Percentiles rank a stretch among this genome's conserved stretches.
Conservation (phyloP, 2,113 vertebrate species). For the Gymnocephalus cernua region DNA sequence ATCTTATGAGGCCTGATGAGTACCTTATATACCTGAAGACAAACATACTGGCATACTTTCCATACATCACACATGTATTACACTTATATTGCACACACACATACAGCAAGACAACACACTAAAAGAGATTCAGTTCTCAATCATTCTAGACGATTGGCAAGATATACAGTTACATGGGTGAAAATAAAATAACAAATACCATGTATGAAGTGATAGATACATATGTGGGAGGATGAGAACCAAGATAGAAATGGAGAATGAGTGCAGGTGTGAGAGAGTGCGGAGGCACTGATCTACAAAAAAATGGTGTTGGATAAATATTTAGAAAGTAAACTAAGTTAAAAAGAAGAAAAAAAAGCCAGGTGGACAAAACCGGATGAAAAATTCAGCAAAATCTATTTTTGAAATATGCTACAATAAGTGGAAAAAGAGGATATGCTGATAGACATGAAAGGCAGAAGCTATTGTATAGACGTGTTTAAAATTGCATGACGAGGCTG, state of each 20-base stretch:
- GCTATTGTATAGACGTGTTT: conserved; percentile 75
- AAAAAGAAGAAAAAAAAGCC: conserved; percentile 13
- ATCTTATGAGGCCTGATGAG: background rate
- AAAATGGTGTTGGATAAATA: conserved; percentile 21
- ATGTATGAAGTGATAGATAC: conserved; percentile 2
- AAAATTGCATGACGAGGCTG: conserved; percentile 78
- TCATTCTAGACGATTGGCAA: conserved; percentile 7
- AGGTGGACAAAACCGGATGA: conserved; percentile 35
- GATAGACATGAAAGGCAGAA: conserved; percentile 73
- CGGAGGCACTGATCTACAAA: conserved; percentile 6
- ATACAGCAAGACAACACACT: background rate
- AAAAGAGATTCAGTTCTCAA: background rate
- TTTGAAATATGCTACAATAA: conserved; percentile 57
- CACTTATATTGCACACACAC: background rate
- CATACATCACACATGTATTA: background rate
- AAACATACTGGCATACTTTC: background rate
- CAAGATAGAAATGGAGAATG: background rate
- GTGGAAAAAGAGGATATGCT: conserved; percentile 54
- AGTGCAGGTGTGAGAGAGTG: conserved; percentile 2
- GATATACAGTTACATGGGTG: conserved; percentile 3
- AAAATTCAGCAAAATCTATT: conserved; percentile 71
- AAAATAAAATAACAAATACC: background rate
- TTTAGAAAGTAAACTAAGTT: conserved; percentile 35
- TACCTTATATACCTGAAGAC: background rate
- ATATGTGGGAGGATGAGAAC: conserved; percentile 31